Conservation (phyloP, 2,888 invertebrate species). For the Phragmatobia fuliginosa region DNA sequence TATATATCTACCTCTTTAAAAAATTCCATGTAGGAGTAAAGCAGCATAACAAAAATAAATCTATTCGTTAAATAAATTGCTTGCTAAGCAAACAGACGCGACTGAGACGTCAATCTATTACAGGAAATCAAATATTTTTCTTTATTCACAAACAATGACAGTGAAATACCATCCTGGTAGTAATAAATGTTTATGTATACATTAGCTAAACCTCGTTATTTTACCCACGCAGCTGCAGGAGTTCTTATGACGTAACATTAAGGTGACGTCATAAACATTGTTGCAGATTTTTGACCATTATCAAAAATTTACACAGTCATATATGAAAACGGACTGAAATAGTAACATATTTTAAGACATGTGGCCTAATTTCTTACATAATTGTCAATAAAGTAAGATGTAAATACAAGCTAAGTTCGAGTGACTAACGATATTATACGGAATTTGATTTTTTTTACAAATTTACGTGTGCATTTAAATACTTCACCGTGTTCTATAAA, state of each 20-base stretch:
- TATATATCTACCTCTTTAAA: background rate
- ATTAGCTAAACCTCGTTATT: no score
- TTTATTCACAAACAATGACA: constrained; percentile 6
- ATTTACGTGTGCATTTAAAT: no score
- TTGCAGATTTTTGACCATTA: background rate
- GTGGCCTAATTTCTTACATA: no score
- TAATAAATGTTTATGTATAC: constrained; percentile 7
- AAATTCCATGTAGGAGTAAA: background rate
- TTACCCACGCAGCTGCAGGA: no score
- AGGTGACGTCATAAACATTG: no score
- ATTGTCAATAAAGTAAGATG: background rate
- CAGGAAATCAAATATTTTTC: constrained; percentile 4
- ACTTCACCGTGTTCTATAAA: background rate
- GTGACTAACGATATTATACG: no score
- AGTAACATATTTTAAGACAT: no score
- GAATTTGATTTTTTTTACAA: no score
- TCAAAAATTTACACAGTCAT: no score
- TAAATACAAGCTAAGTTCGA: no score
- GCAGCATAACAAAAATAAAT: background rate
- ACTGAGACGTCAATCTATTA: constrained; percentile 1
- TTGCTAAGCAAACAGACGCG: background rate
- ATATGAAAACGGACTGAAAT: no score
- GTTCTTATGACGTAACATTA: no score
- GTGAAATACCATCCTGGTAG: background rate
- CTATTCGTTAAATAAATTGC: background rate